These are phyloP conservation scores for Scaptomyza cyrtandrae DNA, from an alignment of 2,888 invertebrate species.

Conservation along the genomic window DNA sequence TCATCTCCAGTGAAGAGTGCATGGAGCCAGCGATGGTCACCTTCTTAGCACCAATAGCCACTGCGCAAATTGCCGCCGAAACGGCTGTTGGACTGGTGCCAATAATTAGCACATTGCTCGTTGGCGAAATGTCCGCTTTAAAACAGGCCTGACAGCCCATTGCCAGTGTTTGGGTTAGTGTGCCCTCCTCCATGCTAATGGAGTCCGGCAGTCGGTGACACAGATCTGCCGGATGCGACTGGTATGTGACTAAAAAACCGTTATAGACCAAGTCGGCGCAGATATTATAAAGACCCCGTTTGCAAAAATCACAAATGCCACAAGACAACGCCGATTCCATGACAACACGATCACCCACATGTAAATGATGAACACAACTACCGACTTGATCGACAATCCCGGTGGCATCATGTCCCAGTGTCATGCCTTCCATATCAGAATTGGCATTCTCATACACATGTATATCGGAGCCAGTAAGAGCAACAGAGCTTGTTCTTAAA, in stretches of 20 bases:
- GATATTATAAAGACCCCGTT: conserved; percentile 83
- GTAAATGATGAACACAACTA: conserved; percentile 87
- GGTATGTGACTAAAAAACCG: conserved; percentile 75
- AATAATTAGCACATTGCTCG: conserved; percentile 76
- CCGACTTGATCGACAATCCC: conserved; percentile 91
- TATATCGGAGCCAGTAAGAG: conserved; percentile 97
- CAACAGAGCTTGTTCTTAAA: conserved; percentile 91
- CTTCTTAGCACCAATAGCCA: conserved; percentile 73
- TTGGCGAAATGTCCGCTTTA: conserved; percentile 68
- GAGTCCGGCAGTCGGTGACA: conserved; percentile 75
- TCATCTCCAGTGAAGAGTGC: conserved; percentile 45
- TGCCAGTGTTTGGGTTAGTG: conserved; percentile 74
- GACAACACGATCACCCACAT: conserved; percentile 94
- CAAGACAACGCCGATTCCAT: conserved; percentile 97
- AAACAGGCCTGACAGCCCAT: conserved; percentile 79
- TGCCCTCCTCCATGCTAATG: conserved; percentile 70
- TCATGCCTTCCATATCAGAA: conserved; percentile 73
- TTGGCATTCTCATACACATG: conserved; percentile 88
- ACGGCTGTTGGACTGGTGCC: conserved; percentile 77
- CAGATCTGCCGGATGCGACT: conserved; percentile 77
- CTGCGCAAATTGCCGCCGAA: conserved; percentile 74
- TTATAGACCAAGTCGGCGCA: conserved; percentile 73
- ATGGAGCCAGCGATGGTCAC: conserved; percentile 69
- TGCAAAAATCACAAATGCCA: conserved; percentile 92
- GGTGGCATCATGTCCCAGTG: conserved; percentile 96